These are phyloP conservation scores for Apamea crenata DNA, from an alignment of 2,888 invertebrate genomes.

Conservation along the genomic window DNA sequence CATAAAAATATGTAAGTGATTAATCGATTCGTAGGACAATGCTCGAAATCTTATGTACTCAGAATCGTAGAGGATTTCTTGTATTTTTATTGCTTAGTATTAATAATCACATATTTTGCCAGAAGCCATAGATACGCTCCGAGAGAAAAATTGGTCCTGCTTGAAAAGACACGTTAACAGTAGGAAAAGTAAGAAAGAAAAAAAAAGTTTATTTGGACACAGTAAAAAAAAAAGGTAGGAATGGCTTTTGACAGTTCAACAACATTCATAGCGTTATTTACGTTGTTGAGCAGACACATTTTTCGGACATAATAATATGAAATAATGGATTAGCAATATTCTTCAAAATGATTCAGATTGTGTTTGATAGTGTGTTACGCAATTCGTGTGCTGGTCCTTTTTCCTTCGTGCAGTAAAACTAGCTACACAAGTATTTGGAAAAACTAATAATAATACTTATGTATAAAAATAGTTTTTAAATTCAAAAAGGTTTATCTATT, in stretches of 20 bases:
- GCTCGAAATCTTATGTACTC: neutral
- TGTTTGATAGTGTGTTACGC: too few relatives aligned
- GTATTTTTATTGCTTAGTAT: neutral
- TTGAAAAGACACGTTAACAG: neutral
- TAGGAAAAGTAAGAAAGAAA: too few relatives aligned
- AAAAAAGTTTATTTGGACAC: too few relatives aligned
- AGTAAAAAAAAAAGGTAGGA: too few relatives aligned
- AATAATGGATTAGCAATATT: too few relatives aligned
- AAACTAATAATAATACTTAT: neutral
- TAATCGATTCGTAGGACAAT: neutral
- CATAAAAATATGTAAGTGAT: neutral
- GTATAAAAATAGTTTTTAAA: neutral
- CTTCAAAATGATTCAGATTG: too few relatives aligned
- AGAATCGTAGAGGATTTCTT: neutral
- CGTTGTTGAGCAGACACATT: too few relatives aligned
- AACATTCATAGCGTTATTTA: too few relatives aligned
- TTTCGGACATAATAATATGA: too few relatives aligned
- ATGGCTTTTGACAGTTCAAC: too few relatives aligned
- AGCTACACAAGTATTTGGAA: neutral
- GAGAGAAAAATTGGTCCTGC: neutral
- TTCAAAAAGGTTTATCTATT: neutral
- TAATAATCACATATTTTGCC: neutral
- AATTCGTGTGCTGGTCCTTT: neutral
- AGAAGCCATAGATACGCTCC: neutral
- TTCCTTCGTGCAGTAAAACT: neutral